Base-by-base conservation (phyloP, 2,113 vertebrate genomes). In the Lynx canadensis region DNA sequence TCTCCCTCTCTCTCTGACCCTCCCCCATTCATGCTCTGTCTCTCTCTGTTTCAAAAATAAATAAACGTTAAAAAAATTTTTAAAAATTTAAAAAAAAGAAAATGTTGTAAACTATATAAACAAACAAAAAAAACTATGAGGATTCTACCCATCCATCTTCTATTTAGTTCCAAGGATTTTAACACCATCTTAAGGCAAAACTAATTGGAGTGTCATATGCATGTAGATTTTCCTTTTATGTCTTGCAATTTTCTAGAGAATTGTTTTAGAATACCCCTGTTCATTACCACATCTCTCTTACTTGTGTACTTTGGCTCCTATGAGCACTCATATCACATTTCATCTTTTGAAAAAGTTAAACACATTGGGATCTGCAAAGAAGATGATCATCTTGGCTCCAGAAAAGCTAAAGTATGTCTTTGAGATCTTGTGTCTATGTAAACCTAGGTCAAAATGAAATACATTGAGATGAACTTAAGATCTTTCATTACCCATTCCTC, bases 381-480 rank as follows among this genome's bases (percentile, higher is more conserved):
- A 14, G 50, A 65, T 65, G 55, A 25, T 80, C 23, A n/a, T 63
- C 12, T 68, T 12, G 48, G 27, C 45, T 33, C 15, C n/a, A 45
- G 68, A 60, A 90, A 95, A 71, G 3, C 57, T 82, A 25, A 38
- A 38, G 33, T 25, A 13, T 74, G 38, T 69, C 21, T 86, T 50
- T 84, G 65, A 50, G 7, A 84, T 78, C 84, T 63, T 33, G 9
- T 82, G 36, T 80, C 55, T 57, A 10, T 63, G 23, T 86, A 91
- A 97, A 95, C 16, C 2, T n/a, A 89, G 10, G 69, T 92, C 93
- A 96, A 63, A 91, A 78, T 76, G 52, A 66, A 93, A 78, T 33
- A 74, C 29, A 86, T 66, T 27, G 48, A 78, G 63, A 76, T 65
- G 52, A 91, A 63, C 8, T 48, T 19, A 60, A 65, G 45, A 52